Base-by-base conservation (phyloP, 2,113 vertebrate genomes). In the Grammomys dolichurus region DNA sequence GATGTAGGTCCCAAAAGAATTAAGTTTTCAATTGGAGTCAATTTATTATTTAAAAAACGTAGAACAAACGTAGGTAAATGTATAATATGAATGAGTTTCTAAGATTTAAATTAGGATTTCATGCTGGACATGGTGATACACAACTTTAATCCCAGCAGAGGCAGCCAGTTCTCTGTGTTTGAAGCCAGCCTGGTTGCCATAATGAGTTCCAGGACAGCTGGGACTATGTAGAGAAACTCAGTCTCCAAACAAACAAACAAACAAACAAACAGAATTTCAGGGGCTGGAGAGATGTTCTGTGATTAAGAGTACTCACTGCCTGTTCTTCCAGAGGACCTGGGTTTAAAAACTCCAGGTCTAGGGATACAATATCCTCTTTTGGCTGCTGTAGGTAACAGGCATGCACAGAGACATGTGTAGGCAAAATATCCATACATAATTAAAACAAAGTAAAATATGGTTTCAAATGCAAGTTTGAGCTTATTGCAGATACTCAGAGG, bases 61-160 rank as follows among this genome's bases (percentile, higher is more conserved):
- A n/a, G 17, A 94, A 90, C 31, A 96, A 40, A 67, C 14, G 63
- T 20, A 7, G 9, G 56, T 58, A 91, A 24, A 94, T 91, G 1
- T 90, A 94, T 91, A 91, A 78, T 56, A 86, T 67, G 36, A 91
- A 67, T 51, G 54, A 31, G 9, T 76, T 95, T 87, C 88, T 96
- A 90, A 92, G 46, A 96, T 87, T 90, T 19, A 87, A 84, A 77
- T 78, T 22, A 93, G 63, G 75, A 96, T 11, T 92, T 92, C 31
- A 93, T 43, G n/a, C 13, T 58, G 22, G 81, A 24, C 5, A 14
- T 43, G 24, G 81, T 43, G n/a, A n/a, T 11, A 60, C 13, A 63
- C 56, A 84, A 58, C 81, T 63, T 84, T 84, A 84, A 60, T 84
- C n/a, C 7, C 13, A 28, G 24, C n/a, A 28, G 13, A 63, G n/a